A percentile compares a stretch with the other conserved stretches of the same genome.
These are phyloP conservation scores for Conus betulinus DNA, from an alignment of 1,140 invertebrate genomes.

Conservation along the genomic window DNA sequence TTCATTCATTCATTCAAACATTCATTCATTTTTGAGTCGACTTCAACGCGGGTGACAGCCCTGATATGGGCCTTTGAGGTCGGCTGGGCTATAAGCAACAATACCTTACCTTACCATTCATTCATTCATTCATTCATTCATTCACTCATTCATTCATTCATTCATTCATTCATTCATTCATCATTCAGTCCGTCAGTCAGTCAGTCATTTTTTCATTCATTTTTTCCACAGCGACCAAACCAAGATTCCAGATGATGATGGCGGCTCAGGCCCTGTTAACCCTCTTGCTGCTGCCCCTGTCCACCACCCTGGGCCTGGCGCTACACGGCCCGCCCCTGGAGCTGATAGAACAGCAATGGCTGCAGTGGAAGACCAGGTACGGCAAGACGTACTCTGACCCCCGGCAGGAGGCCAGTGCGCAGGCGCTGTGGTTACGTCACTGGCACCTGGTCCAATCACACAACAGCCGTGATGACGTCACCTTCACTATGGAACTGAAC, in stretches of 20 bases:
- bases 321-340: no score
- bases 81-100: no score
- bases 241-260: neutral
- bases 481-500: constrained; percentile 50
- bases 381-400: constrained; percentile 41
- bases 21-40: no score
- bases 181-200: no score
- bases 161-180: no score
- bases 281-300: neutral
- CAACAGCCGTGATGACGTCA: constrained; percentile 36
- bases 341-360: constrained; percentile 21
- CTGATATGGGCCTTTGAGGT: no score
- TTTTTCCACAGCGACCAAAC: no score
- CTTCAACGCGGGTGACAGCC: no score
- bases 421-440: constrained; percentile 43
- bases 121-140: no score
- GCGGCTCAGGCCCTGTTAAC: neutral
- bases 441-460: constrained; percentile 40
- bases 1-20: no score
- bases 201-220: neutral
- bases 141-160: no score
- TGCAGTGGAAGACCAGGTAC: constrained; percentile 47
- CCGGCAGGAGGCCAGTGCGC: constrained; percentile 38
- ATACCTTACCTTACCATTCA: no score
- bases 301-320: neutral